These are phyloP conservation scores for Dorcus hopei DNA, from an alignment of 2,888 invertebrate genomes.

Conservation along the genomic window DNA sequence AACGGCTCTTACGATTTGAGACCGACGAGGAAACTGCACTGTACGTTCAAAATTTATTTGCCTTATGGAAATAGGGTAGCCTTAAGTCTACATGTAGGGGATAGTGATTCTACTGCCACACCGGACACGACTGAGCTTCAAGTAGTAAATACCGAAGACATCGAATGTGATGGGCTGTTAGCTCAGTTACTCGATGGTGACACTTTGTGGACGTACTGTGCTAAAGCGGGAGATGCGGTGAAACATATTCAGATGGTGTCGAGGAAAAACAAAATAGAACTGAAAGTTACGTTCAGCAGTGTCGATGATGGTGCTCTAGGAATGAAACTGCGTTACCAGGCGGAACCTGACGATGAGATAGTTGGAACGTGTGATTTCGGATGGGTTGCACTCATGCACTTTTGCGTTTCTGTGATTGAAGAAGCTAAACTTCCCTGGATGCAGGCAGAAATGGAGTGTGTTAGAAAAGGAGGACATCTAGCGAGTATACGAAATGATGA, in stretches of 20 bases:
- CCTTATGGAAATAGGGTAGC: constrained; percentile 69
- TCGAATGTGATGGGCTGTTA: constrained; percentile 56
- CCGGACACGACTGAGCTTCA: constrained; percentile 23
- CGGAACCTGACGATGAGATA: constrained; percentile 59
- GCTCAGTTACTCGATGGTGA: constrained; percentile 58
- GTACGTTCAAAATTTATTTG: constrained; percentile 67
- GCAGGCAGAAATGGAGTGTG: constrained; percentile 66
- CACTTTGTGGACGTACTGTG: constrained; percentile 60
- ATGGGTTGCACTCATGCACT: constrained; percentile 65
- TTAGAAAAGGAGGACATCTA: constrained; percentile 62
- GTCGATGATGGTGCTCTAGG: constrained; percentile 30
- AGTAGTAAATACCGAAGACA: constrained; percentile 41
- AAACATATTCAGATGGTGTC: constrained; percentile 61
- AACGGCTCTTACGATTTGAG: constrained; percentile 67
- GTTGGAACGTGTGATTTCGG: constrained; percentile 68
- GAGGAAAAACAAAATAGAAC: constrained; percentile 55
- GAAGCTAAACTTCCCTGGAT: constrained; percentile 60
- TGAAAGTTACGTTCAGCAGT: constrained; percentile 40
- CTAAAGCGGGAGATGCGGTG: constrained; percentile 56
- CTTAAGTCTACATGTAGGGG: constrained; percentile 59
- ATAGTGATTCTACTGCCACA: constrained; percentile 32
- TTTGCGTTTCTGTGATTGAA: constrained; percentile 63
- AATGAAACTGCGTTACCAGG: constrained; percentile 62
- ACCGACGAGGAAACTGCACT: constrained; percentile 58
- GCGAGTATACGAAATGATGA: constrained; percentile 63